phyloP scores from a whole-genome alignment of 1,140 invertebrate species.

The Homalodisca vitripennis region DNA sequence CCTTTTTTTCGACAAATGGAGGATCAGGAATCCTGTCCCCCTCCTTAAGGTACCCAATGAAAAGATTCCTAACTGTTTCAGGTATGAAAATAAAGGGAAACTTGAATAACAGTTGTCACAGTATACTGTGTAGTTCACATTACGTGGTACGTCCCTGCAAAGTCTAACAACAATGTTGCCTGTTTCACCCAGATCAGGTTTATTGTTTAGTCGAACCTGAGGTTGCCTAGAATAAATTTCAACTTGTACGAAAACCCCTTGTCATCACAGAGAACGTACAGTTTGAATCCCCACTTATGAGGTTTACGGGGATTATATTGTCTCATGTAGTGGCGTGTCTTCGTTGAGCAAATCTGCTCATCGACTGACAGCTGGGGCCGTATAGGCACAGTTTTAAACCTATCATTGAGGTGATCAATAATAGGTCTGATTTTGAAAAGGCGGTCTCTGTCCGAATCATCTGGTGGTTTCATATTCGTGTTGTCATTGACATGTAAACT shows the following conservation, averaged over 20 bases:
- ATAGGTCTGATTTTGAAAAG: slow-evolving; percentile 47
- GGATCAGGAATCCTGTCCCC: too few species aligned
- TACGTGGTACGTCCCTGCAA: too few species aligned
- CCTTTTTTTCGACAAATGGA: too few species aligned
- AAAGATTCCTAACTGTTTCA: too few species aligned
- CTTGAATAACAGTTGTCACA: too few species aligned
- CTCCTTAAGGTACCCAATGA: too few species aligned
- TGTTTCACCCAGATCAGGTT: slow-evolving; percentile 38
- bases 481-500: slow-evolving; percentile 44
- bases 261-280: slow-evolving; percentile 44
- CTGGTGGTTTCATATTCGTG: background rate
- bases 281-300: slow-evolving; percentile 47
- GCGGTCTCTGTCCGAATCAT: slow-evolving; percentile 42
- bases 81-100: too few species aligned
- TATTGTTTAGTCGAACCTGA: slow-evolving; percentile 29
- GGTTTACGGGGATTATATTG: too few species aligned
- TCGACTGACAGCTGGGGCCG: slow-evolving; percentile 44
- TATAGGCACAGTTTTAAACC: slow-evolving; percentile 45
- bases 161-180: too few species aligned
- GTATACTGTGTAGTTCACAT: too few species aligned
- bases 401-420: slow-evolving; percentile 45
- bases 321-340: slow-evolving; percentile 43
- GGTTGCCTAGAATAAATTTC: slow-evolving; percentile 39
- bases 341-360: slow-evolving; percentile 44
- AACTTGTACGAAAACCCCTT: slow-evolving; percentile 39